phyloP scores from a whole-genome alignment of 2,113 vertebrate species.

The Recurvirostra avosetta region DNA sequence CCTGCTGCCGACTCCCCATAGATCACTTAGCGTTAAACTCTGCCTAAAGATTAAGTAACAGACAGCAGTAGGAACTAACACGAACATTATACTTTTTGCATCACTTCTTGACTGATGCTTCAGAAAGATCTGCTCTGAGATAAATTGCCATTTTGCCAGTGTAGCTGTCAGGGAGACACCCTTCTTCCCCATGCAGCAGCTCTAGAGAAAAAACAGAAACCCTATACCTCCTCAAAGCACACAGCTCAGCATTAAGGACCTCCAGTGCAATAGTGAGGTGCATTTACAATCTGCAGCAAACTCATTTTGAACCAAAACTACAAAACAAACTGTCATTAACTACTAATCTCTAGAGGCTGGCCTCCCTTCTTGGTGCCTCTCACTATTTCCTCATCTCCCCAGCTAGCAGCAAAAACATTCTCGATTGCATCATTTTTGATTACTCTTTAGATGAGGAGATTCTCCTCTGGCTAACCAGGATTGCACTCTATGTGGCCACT shows the following conservation, averaged over 20 bases:
- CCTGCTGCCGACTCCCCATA: background rate
- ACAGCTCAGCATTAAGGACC: background rate
- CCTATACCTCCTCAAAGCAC: background rate
- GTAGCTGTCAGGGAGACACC: background rate
- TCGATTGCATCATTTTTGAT: constrained; percentile 42
- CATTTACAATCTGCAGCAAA: background rate
- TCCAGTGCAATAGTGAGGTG: background rate
- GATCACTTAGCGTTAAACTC: background rate
- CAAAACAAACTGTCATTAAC: constrained; percentile 14
- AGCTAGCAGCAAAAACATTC: constrained; percentile 24
- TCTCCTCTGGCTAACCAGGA: background rate
- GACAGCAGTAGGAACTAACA: background rate
- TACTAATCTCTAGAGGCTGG: background rate
- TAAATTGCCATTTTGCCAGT: background rate
- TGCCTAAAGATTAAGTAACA: background rate
- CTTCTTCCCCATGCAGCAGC: background rate
- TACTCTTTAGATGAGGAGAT: background rate
- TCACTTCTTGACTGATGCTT: background rate
- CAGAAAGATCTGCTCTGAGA: background rate
- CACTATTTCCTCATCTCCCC: constrained; percentile 19
- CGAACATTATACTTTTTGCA: background rate
- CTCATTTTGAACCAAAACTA: background rate
- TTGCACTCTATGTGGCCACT: background rate
- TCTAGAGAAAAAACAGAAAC: background rate
- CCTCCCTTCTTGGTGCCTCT: constrained; percentile 15